Evolutionary conservation across 2,797 vertebrate species (phyloP).

Genomic region (Hydrolagus colliei): DNA sequence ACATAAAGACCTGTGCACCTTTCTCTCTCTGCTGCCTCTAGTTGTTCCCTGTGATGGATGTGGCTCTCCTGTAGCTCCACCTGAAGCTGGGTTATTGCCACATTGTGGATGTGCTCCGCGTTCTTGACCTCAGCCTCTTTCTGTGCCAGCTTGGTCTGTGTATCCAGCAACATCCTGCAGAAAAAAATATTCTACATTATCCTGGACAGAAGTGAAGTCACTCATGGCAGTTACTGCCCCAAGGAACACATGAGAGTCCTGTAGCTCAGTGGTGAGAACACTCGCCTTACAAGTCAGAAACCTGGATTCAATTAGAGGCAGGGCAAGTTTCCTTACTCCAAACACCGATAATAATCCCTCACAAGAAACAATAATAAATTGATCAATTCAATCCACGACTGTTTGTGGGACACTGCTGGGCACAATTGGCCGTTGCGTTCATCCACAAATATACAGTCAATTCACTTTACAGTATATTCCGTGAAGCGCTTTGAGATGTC

Average conservation of each 20-base stretch:
- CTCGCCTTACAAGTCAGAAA: not conserved
- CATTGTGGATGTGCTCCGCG: slow-evolving; percentile 45
- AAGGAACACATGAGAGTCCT: not conserved
- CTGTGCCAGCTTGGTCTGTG: slow-evolving; percentile 58
- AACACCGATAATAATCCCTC: no score
- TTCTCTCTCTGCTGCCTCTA: slow-evolving; percentile 51
- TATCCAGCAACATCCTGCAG: slow-evolving; percentile 67
- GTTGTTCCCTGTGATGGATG: slow-evolving; percentile 49
- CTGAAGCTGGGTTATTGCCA: slow-evolving; percentile 52
- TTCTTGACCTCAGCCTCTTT: slow-evolving; percentile 62
- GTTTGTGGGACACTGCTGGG: no score
- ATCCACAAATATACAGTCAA: no score
- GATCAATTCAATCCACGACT: no score
- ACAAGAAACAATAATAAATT: no score
- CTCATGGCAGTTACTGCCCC: not conserved
- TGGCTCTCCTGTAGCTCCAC: slow-evolving; percentile 52
- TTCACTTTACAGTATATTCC: no score
- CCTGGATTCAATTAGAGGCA: not conserved
- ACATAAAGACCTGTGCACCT: slow-evolving; percentile 39
- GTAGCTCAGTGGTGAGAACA: no score
- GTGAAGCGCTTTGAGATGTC: no score
- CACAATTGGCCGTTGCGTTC: no score
- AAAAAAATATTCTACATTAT: slow-evolving; percentile 35
- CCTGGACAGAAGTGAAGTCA: no score
- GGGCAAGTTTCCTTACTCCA: no score